These are phyloP conservation scores for Chromis chromis DNA, from an alignment of 2,797 vertebrate species.

Conservation along the genomic window DNA sequence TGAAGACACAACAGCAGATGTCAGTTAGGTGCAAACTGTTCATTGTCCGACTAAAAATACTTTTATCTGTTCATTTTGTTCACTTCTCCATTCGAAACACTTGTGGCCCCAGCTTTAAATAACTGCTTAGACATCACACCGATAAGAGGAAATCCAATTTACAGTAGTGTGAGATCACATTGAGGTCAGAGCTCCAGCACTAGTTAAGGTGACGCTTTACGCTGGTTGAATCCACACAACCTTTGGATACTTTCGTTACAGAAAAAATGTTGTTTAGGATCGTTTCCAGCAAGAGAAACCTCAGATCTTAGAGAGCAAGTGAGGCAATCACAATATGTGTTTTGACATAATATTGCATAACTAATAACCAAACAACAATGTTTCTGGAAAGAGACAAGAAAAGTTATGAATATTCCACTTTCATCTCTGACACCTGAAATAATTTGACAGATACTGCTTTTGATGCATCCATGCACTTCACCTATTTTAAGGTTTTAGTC, in stretches of 20 bases:
- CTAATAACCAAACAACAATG: neutral
- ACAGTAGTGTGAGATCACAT: neutral
- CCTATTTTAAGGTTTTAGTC: neutral
- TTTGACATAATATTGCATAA: neutral
- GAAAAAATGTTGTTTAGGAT: neutral
- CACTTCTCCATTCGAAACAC: neutral
- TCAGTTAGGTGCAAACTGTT: slow-evolving; percentile 1
- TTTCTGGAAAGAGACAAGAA: neutral
- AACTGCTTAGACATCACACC: neutral
- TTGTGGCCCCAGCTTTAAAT: neutral
- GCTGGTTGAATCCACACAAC: neutral
- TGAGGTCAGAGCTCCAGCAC: neutral
- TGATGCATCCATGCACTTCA: too few species aligned
- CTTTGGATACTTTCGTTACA: too few species aligned
- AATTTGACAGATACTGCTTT: neutral
- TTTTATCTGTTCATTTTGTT: neutral
- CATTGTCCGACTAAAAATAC: neutral
- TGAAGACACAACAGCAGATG: neutral
- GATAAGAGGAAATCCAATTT: neutral
- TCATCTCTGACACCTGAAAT: neutral
- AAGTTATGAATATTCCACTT: neutral
- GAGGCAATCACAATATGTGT: neutral
- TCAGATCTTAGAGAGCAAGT: neutral
- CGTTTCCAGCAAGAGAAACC: neutral
- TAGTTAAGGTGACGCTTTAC: neutral